These are phyloP conservation scores for Melinaea marsaeus DNA, from an alignment of 2,888 invertebrate species.

Conservation along the genomic window DNA sequence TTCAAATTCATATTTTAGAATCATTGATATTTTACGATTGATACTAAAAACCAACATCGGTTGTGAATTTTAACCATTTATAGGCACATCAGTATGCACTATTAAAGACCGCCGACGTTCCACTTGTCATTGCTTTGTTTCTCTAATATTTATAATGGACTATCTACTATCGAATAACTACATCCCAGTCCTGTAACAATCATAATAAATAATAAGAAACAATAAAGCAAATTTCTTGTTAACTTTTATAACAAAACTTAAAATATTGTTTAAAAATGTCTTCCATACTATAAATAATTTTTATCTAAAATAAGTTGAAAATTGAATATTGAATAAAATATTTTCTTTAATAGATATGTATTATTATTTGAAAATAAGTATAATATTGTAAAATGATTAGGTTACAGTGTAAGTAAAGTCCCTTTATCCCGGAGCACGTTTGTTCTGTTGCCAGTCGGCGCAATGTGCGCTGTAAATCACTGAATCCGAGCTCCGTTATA, in stretches of 20 bases:
- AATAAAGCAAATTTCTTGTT: too few relatives aligned
- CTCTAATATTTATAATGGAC: conserved; percentile 51
- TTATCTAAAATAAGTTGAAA: conserved; percentile 37
- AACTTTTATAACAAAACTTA: too few relatives aligned
- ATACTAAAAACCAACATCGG: conserved; percentile 14
- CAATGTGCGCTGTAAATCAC: conserved; percentile 69
- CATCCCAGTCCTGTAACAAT: too few relatives aligned
- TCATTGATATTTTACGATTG: too few relatives aligned
- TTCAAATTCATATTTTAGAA: too few relatives aligned
- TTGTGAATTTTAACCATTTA: conserved; percentile 31
- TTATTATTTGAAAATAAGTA: conserved; percentile 18
- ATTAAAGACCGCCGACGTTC: conserved; percentile 55
- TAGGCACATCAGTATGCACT: conserved; percentile 43
- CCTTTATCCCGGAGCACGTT: conserved; percentile 49
- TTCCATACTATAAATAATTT: conserved; percentile 26
- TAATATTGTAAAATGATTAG: conserved; percentile 12
- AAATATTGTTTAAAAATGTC: too few relatives aligned
- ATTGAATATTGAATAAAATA: too few relatives aligned
- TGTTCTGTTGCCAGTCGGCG: conserved; percentile 54
- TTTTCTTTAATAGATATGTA: too few relatives aligned
- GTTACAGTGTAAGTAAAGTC: conserved; percentile 43
- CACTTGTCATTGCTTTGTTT: conserved; percentile 51
- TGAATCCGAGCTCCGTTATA: conserved; percentile 68
- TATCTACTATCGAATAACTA: too few relatives aligned
- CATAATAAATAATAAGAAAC: too few relatives aligned